Evolutionary conservation across 1,140 invertebrate species (phyloP), one percentile per base, ranked within the genome.

Genomic region (Drosophila parvula): DNA sequence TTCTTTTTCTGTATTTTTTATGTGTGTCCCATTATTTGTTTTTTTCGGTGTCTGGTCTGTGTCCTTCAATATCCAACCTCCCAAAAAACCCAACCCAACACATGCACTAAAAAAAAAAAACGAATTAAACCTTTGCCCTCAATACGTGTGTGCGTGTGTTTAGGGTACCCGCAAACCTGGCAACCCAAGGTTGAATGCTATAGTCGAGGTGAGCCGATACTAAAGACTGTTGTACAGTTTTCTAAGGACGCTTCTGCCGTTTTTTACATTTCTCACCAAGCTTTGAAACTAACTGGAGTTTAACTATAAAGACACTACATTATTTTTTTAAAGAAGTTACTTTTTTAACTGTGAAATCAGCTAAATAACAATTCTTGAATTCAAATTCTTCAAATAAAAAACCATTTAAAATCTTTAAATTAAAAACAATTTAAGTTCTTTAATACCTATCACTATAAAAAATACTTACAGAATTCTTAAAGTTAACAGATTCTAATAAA

Each of bases 111-210:
- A 48, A 53, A 74, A 48, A 59, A 8, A 50, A 36, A 9, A 67
- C 14, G 45, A 53, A 75, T 55, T 57, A 57, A 58, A 65, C 12
- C 43, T 53, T 32, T 47, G 50, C 38, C 28, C 48, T 57, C 27
- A 50, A 50, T 47, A 6, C 14, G 14, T 28, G 12, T 48, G 45
- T 30, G 45, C 64, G 69, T 48, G 44, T 65, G 65, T 82, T 75
- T 81, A 91, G 90, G 90, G 90, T 57, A 70, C 88, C 74, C 85
- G 83, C 41, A 91, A 91, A 74, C 84, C 86, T 76, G 90, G 82
- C 69, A 77, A 79, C 75, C 78, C 74, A 86, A 90, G 88, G 64
- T 79, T 91, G 65, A 90, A 81, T 90, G 74, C 81, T 59, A 91
- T 91, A 61, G 79, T 74, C 28, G 90, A 91, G 90, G 90, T 91